phyloP scores from a whole-genome alignment of 53 echinoderm and acorn worm genomes.

The Crossaster papposus region DNA sequence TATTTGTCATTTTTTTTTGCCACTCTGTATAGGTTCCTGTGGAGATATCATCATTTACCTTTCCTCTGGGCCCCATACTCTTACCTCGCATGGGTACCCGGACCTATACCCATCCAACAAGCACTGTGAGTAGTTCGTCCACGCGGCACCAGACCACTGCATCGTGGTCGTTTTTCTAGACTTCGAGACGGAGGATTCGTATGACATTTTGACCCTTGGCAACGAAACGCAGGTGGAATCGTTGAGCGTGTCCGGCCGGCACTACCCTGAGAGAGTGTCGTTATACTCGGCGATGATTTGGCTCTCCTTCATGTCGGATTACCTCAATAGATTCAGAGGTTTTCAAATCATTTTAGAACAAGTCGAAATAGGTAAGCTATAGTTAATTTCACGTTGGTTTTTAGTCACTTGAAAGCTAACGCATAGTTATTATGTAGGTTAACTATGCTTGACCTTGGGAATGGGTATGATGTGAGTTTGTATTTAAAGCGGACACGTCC shows the following conservation, averaged over 20 bases:
- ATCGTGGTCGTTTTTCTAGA: slow-evolving; percentile 2
- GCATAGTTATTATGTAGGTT: no score
- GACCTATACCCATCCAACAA: background rate
- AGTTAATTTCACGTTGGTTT: background rate
- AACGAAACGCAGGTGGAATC: background rate
- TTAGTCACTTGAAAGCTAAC: no score
- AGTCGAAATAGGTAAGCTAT: no score
- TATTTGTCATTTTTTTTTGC: background rate
- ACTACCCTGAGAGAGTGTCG: background rate
- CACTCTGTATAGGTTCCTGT: background rate
- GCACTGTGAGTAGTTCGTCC: slow-evolving; percentile 2
- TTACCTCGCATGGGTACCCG: background rate
- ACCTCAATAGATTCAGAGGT: no score
- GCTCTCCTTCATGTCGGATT: no score
- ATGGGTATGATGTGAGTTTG: no score
- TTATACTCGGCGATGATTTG: background rate
- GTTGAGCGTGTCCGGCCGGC: background rate
- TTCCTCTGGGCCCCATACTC: background rate
- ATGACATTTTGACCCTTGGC: background rate
- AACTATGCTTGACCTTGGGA: no score
- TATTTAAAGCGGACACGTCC: no score
- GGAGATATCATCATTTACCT: background rate
- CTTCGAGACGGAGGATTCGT: background rate
- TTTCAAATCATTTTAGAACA: no score
- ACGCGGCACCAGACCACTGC: background rate